These are phyloP conservation scores for Lytechinus variegatus DNA, from an alignment of 35 echinoderm and acorn worm species.

Conservation along the genomic window DNA sequence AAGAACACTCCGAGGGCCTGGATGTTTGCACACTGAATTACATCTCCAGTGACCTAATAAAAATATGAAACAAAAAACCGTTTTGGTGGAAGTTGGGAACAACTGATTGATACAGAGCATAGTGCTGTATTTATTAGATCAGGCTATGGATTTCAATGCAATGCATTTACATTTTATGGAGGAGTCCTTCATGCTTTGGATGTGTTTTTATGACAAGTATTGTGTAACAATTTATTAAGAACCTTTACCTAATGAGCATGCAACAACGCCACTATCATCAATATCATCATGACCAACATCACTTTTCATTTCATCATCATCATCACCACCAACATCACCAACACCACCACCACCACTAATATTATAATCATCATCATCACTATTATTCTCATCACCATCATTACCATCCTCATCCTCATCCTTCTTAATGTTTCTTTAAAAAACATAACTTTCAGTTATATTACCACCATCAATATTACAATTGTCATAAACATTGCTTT, in stretches of 20 bases:
- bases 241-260: too few species aligned
- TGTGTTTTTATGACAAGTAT: neutral
- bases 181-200: neutral
- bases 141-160: neutral
- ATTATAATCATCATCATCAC: neutral
- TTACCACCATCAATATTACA: too few species aligned
- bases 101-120: neutral
- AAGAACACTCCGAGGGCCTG: neutral
- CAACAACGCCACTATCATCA: neutral
- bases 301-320: neutral
- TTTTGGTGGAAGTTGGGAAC: neutral
- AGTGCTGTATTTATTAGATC: neutral
- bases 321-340: neutral
- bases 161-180: neutral
- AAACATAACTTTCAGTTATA: neutral
- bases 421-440: too few species aligned
- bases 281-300: neutral
- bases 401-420: neutral
- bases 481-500: too few species aligned
- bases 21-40: constrained; percentile 18
- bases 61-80: neutral
- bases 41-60: constrained; percentile 9
- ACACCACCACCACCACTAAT: neutral
- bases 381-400: neutral
- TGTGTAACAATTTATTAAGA: too few species aligned